Conservation (phyloP, 2,113 vertebrate genomes). For the rat (Rattus norvegicus) region GRCr8 NC_086021.1:139078001-139078500, state of each 20-base stretch:
- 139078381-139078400: not conserved
- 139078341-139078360: slow-evolving; percentile 45
- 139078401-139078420: slow-evolving; percentile 6
- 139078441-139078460: not conserved
- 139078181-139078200: not conserved
- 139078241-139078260: not conserved
- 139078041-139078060: not conserved
- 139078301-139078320: not conserved
- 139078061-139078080: not conserved
- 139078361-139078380: not conserved
- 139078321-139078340: not conserved
- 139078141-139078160: not conserved
- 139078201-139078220: not conserved
- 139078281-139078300: not conserved
- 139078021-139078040: not conserved
- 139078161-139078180: not conserved
- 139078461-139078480: not conserved
- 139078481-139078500: not conserved
- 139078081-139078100: not conserved
- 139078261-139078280: not conserved
- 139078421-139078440: not conserved
- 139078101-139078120: not conserved
- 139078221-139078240: not conserved
- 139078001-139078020: not conserved
- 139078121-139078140: not conserved